Conservation (phyloP, 2,888 invertebrate genomes). For the Automeris io region DNA sequence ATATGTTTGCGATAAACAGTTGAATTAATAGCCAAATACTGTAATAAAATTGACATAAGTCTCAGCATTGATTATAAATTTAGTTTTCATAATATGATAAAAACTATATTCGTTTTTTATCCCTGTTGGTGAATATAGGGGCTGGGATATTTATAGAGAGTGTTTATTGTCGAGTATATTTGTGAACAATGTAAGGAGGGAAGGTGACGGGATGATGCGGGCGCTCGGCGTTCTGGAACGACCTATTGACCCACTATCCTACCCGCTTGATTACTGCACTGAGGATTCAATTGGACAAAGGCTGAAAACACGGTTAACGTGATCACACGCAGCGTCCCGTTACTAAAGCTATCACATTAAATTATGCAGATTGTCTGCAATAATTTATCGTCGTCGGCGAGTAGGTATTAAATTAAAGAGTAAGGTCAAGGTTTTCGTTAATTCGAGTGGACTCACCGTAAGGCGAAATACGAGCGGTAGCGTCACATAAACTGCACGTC, state of each 20-base stretch:
- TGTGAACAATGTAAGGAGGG: slow-evolving; percentile 53
- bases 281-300: slow-evolving; percentile 62
- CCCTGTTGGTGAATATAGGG: slow-evolving; percentile 36
- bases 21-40: too few species aligned
- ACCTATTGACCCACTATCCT: slow-evolving; percentile 63
- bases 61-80: too few species aligned
- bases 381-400: slow-evolving; percentile 23
- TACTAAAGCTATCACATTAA: slow-evolving; percentile 20
- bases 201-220: slow-evolving; percentile 27
- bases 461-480: slow-evolving; percentile 32
- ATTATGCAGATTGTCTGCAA: slow-evolving; percentile 28
- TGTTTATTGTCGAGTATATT: slow-evolving; percentile 40
- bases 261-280: slow-evolving; percentile 56
- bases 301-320: slow-evolving; percentile 56
- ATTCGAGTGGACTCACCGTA: slow-evolving; percentile 48
- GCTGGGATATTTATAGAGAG: slow-evolving; percentile 46
- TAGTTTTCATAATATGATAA: not conserved
- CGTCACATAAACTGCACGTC: slow-evolving; percentile 48
- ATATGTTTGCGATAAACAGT: too few species aligned
- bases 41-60: too few species aligned
- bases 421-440: slow-evolving; percentile 28
- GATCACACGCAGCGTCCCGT: slow-evolving; percentile 43
- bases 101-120: not conserved
- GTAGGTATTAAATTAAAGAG: slow-evolving; percentile 17
- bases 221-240: slow-evolving; percentile 36